Conservation (phyloP, 2,113 vertebrate species). For the Actenoides hombroni region DNA sequence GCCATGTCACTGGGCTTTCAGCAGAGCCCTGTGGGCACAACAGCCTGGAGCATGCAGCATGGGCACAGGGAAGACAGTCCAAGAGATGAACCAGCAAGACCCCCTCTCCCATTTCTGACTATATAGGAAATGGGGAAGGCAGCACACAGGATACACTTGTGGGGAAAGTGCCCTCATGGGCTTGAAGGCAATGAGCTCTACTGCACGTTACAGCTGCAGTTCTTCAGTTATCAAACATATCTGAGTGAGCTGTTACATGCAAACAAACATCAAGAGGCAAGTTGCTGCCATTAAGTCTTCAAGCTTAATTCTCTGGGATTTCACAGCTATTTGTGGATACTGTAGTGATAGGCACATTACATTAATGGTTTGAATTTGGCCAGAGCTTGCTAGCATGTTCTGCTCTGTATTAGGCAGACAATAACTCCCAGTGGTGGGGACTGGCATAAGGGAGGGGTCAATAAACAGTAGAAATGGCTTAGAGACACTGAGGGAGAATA, state of each 20-base stretch:
- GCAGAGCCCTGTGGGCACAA: neutral
- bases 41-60: neutral
- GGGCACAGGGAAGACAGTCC: neutral
- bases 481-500: neutral
- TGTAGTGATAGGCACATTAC: neutral
- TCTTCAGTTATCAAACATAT: neutral
- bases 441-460: neutral
- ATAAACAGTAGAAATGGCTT: neutral
- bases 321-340: neutral
- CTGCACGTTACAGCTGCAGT: neutral
- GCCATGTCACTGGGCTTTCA: neutral
- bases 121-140: neutral
- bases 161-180: fast-evolving
- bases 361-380: slow-evolving; percentile 18
- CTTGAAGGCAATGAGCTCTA: neutral
- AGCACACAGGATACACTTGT: fast-evolving
- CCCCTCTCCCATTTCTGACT: neutral
- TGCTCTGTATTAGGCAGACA: slow-evolving; percentile 21
- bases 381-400: neutral
- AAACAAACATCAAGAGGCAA: neutral
- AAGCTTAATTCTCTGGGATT: slow-evolving; percentile 4
- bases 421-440: neutral
- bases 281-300: neutral
- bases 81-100: neutral
- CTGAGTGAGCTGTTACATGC: neutral